Evolutionary conservation across 2,888 invertebrate species (phyloP).

Genomic region (Lasiommata megera): DNA sequence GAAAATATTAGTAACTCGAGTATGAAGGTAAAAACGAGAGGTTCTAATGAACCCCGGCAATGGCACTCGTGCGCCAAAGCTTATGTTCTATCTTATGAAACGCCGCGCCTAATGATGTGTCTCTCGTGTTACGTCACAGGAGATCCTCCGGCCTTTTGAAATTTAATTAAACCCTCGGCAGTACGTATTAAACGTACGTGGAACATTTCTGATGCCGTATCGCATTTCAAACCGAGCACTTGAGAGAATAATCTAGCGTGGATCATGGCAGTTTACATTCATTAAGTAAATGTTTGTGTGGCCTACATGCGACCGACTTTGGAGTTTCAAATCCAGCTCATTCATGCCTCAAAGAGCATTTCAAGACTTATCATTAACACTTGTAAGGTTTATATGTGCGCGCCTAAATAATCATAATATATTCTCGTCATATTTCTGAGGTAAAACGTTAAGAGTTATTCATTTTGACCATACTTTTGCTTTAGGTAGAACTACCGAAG

Average conservation of each 20-base stretch:
- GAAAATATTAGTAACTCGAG: not conserved
- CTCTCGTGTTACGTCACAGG: slow-evolving; percentile 19
- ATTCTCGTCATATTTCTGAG: too few relatives aligned
- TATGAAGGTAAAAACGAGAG: not conserved
- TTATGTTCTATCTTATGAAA: slow-evolving; percentile 15
- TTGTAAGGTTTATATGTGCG: too few relatives aligned
- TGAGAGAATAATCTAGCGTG: not conserved
- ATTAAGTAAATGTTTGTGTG: not conserved
- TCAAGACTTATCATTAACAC: too few relatives aligned
- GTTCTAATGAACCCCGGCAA: not conserved
- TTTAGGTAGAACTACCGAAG: too few relatives aligned
- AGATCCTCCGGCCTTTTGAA: slow-evolving; percentile 48
- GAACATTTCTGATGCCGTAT: slow-evolving; percentile 22
- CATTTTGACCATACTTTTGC: too few relatives aligned
- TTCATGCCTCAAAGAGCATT: too few relatives aligned
- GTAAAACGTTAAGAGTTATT: too few relatives aligned
- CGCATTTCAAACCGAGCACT: not conserved
- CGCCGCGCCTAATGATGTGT: slow-evolving; percentile 20
- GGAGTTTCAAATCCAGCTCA: not conserved
- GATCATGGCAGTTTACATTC: not conserved
- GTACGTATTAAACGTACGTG: slow-evolving; percentile 54
- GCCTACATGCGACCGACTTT: not conserved
- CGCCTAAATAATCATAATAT: too few relatives aligned
- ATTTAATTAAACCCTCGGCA: slow-evolving; percentile 65
- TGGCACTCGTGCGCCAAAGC: slow-evolving; percentile 9